phyloP scores from a whole-genome alignment of 2,888 invertebrate genomes.

The Phortica magna region DNA sequence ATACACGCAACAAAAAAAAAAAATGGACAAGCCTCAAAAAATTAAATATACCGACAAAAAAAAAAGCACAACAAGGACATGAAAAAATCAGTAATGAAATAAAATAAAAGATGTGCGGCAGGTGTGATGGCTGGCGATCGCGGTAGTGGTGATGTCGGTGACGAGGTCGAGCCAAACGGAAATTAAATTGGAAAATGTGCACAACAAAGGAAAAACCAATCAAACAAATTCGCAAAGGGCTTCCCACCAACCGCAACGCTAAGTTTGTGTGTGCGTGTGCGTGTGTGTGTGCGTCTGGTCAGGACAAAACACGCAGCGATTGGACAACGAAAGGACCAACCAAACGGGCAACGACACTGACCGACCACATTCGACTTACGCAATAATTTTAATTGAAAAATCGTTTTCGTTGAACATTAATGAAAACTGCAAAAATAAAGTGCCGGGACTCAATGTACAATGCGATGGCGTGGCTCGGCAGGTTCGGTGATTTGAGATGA shows the following conservation, averaged over 20 bases:
- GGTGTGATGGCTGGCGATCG: background rate
- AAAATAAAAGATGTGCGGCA: slow-evolving; percentile 49
- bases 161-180: slow-evolving; percentile 39
- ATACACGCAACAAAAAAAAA: background rate
- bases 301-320: background rate
- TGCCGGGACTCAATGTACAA: background rate
- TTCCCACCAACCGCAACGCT: slow-evolving; percentile 3
- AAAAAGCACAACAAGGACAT: slow-evolving; percentile 25
- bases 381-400: slow-evolving; percentile 65
- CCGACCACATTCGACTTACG: slow-evolving; percentile 40
- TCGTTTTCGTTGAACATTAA: slow-evolving; percentile 23
- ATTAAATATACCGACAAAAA: slow-evolving; percentile 34
- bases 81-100: slow-evolving; percentile 55
- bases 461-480: background rate
- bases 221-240: slow-evolving; percentile 52
- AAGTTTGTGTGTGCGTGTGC: background rate
- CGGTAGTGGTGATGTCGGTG: background rate
- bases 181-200: slow-evolving; percentile 57
- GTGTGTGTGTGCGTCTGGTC: background rate
- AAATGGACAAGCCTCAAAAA: slow-evolving; percentile 21
- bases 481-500: background rate
- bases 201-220: slow-evolving; percentile 57
- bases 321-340: slow-evolving; percentile 15
- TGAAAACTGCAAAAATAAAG: background rate
- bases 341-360: slow-evolving; percentile 9